A percentile compares a stretch with the other conserved stretches of the same genome.
phyloP scores from a whole-genome alignment of 2,888 invertebrate species.

The Drosophila picticornis region DNA sequence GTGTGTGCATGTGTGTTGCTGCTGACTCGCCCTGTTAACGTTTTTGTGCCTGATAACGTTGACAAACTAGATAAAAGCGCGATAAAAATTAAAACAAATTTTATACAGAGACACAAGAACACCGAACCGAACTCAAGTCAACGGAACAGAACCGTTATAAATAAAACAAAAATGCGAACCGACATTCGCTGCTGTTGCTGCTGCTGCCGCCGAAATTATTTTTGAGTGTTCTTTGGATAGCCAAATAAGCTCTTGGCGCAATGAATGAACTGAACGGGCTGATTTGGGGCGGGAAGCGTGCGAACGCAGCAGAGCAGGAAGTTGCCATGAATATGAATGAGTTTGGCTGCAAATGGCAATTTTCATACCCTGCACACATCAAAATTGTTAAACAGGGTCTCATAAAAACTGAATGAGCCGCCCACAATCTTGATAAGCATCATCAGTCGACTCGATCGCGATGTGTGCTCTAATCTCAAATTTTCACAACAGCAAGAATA shows the following conservation, averaged over 20 bases:
- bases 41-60: conserved; percentile 65
- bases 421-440: conserved; percentile 2
- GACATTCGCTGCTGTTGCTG: conserved; percentile 14
- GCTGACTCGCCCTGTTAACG: conserved; percentile 46
- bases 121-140: conserved; percentile 15
- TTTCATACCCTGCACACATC: conserved; percentile 40
- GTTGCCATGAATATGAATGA: conserved; percentile 71
- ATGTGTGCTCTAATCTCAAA: background rate
- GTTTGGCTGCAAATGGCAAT: conserved; percentile 39
- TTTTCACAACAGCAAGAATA: background rate
- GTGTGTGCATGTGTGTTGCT: conserved; percentile 15
- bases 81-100: conserved; percentile 68
- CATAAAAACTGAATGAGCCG: conserved; percentile 5
- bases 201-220: conserved; percentile 29
- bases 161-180: conserved; percentile 65
- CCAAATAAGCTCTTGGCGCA: conserved; percentile 32
- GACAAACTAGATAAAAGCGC: conserved; percentile 79
- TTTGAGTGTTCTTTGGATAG: conserved; percentile 49
- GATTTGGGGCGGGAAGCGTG: background rate
- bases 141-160: conserved; percentile 61
- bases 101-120: conserved; percentile 49
- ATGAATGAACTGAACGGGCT: conserved; percentile 4
- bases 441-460: background rate
- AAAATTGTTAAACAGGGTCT: background rate
- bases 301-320: background rate